Conservation (phyloP, 2,888 invertebrate genomes). For the Leucophenga montana region DNA sequence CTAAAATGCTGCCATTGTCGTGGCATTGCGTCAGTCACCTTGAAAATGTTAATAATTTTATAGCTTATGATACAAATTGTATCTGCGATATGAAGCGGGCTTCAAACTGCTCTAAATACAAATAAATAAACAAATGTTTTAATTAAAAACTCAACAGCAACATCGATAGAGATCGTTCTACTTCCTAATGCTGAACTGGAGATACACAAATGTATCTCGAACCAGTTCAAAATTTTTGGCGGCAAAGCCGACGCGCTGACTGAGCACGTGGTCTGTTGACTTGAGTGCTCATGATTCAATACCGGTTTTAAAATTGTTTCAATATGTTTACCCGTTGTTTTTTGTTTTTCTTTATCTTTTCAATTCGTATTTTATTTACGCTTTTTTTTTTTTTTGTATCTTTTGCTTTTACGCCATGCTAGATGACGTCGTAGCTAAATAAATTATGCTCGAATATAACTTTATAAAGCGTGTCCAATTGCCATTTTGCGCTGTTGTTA, state of each 20-base stretch:
- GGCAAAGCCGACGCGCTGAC: neutral
- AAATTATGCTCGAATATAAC: constrained; percentile 13
- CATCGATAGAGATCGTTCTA: too few species aligned
- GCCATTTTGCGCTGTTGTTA: neutral
- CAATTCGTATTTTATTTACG: neutral
- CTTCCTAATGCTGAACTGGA: neutral
- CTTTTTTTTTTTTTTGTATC: constrained; percentile 11
- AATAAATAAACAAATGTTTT: constrained; percentile 13
- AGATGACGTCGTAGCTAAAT: constrained; percentile 24
- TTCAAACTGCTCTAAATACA: constrained; percentile 12
- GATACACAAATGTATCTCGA: constrained; percentile 7
- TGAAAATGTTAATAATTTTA: neutral
- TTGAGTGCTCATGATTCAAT: neutral
- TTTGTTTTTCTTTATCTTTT: constrained; percentile 3
- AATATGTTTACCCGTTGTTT: constrained; percentile 6
- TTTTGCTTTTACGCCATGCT: too few species aligned
- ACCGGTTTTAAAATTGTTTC: constrained; percentile 15
- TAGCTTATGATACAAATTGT: neutral
- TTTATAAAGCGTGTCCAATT: constrained; percentile 18
- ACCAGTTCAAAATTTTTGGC: constrained; percentile 23
- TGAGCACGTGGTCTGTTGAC: constrained; percentile 18
- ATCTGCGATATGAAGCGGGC: neutral
- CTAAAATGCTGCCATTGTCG: too few species aligned
- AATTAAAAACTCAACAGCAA: constrained; percentile 15
- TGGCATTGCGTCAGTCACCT: constrained; percentile 23